Evolutionary conservation across 1,140 invertebrate species (phyloP), one percentile per base, ranked within the genome.

Genomic region (Philotrypesis tridentata): DNA sequence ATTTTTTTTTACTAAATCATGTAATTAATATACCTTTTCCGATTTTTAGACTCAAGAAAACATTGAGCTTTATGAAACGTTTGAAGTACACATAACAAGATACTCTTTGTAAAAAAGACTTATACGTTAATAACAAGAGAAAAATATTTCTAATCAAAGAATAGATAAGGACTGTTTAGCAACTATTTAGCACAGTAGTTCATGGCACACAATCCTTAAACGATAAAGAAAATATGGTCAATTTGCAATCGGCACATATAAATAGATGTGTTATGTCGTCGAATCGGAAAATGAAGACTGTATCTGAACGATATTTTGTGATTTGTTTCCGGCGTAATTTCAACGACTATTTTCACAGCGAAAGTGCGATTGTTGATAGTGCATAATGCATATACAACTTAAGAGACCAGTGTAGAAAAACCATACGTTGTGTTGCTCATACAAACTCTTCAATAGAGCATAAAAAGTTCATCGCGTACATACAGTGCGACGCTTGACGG

Each of bases 121-220:
- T 65, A 65, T 1, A 27, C 27, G 12, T 65, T 27, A 27, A 65
- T 65, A 65, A 65, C 12, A 17, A 65, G 63, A 76, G 73, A 75
- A 75, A 63, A 67, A 65, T 65, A 76, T 76, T 25, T 67, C 60
- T 23, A 43, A 67, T 78, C 40, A 12, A 68, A 78, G 27, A 55
- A 78, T 40, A 33, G 63, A 43, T 55, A 68, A 68, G 43, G 21
- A 55, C 21, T 55, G 17, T 55, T 55, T 55, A 55, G 48, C 48
- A 55, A 55, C 48, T 55, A 55, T 55, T 55, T 78, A 78, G 25
- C 75, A 78, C 40, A 68, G 48, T 78, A 48, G 63, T 4, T 65
- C 17, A 67, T 31, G 37, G 61, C 63, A 33, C 40, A 55, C 55
- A 55, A 77, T 68, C 29, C 5, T 78, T 48, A 78, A 31, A 48